Evolutionary conservation across 2,888 invertebrate species (phyloP).

Genomic region (Drosophila nigritarsus): DNA sequence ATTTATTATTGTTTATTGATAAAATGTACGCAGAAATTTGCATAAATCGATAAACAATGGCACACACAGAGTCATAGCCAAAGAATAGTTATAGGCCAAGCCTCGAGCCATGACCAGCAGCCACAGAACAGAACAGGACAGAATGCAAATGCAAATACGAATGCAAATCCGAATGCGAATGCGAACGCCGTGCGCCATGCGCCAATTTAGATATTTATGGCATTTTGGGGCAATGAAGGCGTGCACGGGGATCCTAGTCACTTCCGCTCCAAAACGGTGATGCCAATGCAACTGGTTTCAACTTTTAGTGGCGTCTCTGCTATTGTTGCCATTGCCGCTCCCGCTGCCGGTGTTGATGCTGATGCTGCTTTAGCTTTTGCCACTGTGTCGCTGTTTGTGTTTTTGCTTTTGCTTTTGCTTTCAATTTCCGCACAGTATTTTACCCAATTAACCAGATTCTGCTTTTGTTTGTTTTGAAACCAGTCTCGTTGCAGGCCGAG

Average conservation of each 20-base stretch:
- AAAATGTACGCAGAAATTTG: slow-evolving; percentile 70
- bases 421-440: slow-evolving; percentile 75
- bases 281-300: slow-evolving; percentile 47
- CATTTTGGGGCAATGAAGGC: slow-evolving; percentile 45
- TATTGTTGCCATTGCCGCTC: not conserved
- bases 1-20: slow-evolving; percentile 80
- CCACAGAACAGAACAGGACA: slow-evolving; percentile 7
- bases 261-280: slow-evolving; percentile 46
- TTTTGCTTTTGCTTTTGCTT: slow-evolving; percentile 71
- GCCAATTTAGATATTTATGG: slow-evolving; percentile 74
- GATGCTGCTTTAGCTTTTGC: not conserved
- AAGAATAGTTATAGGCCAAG: slow-evolving; percentile 1
- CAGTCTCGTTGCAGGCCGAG: slow-evolving; percentile 17
- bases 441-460: slow-evolving; percentile 79
- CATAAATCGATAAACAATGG: slow-evolving; percentile 78
- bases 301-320: slow-evolving; percentile 36
- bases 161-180: slow-evolving; percentile 15
- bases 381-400: slow-evolving; percentile 40
- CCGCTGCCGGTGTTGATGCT: not conserved
- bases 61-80: slow-evolving; percentile 22
- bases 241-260: slow-evolving; percentile 29
- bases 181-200: slow-evolving; percentile 34
- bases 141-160: slow-evolving; percentile 30
- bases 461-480: slow-evolving; percentile 65
- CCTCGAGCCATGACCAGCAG: slow-evolving; percentile 19